phyloP scores from a whole-genome alignment of 2,888 invertebrate genomes.

The Ametastegia equiseti region DNA sequence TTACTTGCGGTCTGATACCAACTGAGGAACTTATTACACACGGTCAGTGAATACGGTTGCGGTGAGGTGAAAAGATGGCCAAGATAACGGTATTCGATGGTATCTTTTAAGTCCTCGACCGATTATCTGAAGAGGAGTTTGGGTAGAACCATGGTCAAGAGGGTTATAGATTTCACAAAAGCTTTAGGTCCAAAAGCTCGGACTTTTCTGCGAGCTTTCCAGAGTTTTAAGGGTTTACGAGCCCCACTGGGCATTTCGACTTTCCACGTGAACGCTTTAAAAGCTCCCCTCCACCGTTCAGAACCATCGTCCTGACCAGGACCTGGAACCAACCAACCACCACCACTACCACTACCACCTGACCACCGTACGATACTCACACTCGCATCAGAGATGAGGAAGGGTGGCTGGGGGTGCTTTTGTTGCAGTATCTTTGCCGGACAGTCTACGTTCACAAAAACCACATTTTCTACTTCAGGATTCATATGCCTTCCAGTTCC shows the following conservation, averaged over 20 bases:
- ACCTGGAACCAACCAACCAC: conserved; percentile 17
- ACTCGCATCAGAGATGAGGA: conserved; percentile 20
- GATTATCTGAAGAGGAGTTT: conserved; percentile 19
- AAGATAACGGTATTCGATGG: conserved; percentile 20
- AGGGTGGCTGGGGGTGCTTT: conserved; percentile 47
- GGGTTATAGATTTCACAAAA: conserved; percentile 50
- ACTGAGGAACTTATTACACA: conserved; percentile 2
- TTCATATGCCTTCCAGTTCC: background rate
- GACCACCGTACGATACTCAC: conserved; percentile 32
- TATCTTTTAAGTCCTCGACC: conserved; percentile 40
- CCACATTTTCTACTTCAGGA: conserved; percentile 19
- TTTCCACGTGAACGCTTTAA: conserved; percentile 57
- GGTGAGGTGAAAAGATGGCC: conserved; percentile 24
- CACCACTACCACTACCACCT: conserved; percentile 24
- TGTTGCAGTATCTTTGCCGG: conserved; percentile 54
- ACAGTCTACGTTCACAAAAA: conserved; percentile 49
- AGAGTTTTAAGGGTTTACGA: conserved; percentile 52
- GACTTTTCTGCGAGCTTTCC: conserved; percentile 51
- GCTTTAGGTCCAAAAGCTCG: conserved; percentile 44
- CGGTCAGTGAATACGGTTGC: background rate
- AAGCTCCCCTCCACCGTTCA: conserved; percentile 50
- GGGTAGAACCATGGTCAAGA: conserved; percentile 40
- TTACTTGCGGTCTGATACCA: background rate
- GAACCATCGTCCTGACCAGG: background rate
- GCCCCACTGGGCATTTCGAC: conserved; percentile 54